These are phyloP conservation scores for Cheilinus undulatus DNA, from an alignment of 2,113 vertebrate species.

Conservation along the genomic window DNA sequence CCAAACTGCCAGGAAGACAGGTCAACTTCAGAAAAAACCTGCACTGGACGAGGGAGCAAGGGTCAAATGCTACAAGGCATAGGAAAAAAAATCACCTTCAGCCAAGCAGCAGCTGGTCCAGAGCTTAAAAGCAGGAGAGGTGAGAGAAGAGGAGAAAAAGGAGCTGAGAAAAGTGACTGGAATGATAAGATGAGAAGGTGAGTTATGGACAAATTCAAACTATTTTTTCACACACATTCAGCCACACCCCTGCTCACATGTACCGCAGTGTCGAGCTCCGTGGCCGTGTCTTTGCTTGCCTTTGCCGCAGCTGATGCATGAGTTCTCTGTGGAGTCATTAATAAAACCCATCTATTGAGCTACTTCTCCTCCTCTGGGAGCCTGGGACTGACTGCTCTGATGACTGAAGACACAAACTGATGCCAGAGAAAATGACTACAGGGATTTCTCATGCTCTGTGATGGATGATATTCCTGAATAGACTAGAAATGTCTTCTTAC, in stretches of 20 bases:
- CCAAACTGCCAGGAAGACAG: constrained; percentile 26
- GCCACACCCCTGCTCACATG: constrained; percentile 54
- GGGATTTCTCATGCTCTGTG: constrained; percentile 64
- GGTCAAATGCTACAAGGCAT: constrained; percentile 41
- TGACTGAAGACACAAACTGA: constrained; percentile 68
- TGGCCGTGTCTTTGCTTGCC: constrained; percentile 60
- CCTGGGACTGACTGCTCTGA: constrained; percentile 65
- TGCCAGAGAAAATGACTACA: constrained; percentile 63
- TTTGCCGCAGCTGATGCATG: constrained; percentile 71
- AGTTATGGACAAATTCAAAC: constrained; percentile 62
- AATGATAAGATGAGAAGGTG: constrained; percentile 81
- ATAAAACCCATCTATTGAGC: constrained; percentile 74
- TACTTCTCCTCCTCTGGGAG: constrained; percentile 71
- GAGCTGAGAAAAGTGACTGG: constrained; percentile 74
- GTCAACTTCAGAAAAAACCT: constrained; percentile 21
- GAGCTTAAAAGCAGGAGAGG: constrained; percentile 53
- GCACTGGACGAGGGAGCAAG: constrained; percentile 54
- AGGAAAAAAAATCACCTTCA: constrained; percentile 43
- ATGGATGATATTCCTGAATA: constrained; percentile 44
- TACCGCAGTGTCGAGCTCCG: constrained; percentile 55
- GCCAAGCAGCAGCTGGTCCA: constrained; percentile 62
- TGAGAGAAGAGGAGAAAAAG: constrained; percentile 46
- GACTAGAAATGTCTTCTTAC: constrained; percentile 35
- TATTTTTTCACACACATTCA: constrained; percentile 35
- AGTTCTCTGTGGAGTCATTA: constrained; percentile 77